Evolutionary conservation across 1,140 invertebrate species (phyloP), one percentile per base, ranked within the genome.

Genomic region (Meloidogyne floridensis): DNA sequence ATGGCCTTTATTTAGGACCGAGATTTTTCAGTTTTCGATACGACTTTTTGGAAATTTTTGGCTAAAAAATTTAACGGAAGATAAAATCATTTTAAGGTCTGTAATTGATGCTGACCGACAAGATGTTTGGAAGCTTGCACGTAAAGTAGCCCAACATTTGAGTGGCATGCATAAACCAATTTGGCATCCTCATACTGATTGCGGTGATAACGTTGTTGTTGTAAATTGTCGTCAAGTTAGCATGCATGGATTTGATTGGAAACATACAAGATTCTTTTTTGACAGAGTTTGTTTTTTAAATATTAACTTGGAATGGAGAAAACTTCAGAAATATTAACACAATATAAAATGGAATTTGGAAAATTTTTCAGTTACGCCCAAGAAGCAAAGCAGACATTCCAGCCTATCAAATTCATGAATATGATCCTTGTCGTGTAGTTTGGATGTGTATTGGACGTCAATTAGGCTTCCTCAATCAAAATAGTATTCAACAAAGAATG

Each of bases 221-320:
- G 72, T 86, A n/a, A 89, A 89, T 73, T 89, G 87, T 72, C 72
- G 84, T 53, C 82, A 90, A 70, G 86, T 88, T 53, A 89, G 87
- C 42, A 90, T 89, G 88, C 84, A 88, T 54, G 88, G 71, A 20
- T 89, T 89, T 80, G 87, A 89, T 74, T 89, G 88, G 88, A 90
- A 90, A 74, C 88, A 88, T 77, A 82, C 78, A n/a, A 53, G 79
- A 9, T 90, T 82, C 77, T 82, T 84, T 53, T 89, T 89, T 76
- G 80, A 89, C 77, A 85, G 81, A 83, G 88, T 88, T 13, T 72
- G 71, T 56, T 72, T 73, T 70, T 2, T 32, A 32, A 32, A 32
- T 32, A 32, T 32, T 32, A 32, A 32, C 1, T 1, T 32, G 32
- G 32, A 32, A 32, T 1, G 32, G 32, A 2, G 32, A 32, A 32